Evolutionary conservation across 2,113 vertebrate species (phyloP), one percentile per base, ranked within the genome.

Genomic region (Albula glossodonta): DNA sequence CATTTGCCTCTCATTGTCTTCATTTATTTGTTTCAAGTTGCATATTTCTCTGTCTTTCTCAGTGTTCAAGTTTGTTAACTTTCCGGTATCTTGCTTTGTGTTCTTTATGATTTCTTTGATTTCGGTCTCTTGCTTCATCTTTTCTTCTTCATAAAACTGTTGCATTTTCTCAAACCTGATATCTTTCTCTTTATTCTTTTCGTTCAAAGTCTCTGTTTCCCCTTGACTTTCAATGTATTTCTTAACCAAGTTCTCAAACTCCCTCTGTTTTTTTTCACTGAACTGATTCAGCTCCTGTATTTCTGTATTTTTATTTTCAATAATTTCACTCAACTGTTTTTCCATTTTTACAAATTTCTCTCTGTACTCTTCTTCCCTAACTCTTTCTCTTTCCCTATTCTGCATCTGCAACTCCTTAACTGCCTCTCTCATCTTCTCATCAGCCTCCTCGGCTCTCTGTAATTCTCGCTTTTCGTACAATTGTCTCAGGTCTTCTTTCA

Each of bases 301-400:
- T 85, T 94, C 88, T 5, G 63, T 78, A 0, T 93, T 92, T 84
- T 91, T 95, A 83, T 90, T 74, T 78, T 88, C 51, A 0, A 66
- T 80, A 19, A 60, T 86, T 52, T 91, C 89, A 15, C 56, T 89
- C 51, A 92, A 85, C 22, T 90, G 90, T 82, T 84, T 10, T 2
- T 80, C n/a, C 49, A 51, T 82, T 48, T 52, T 84, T 0, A 66
- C 84, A 13, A 63, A 74, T 0, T 41, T 85, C 11, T 31, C 56
- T 77, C 25, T 77, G 11, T n/a, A 19, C 70, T 77, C 70, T 77
- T 25, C 22, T 6, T 77, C 70, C 22, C 25, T 77, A 77, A 17
- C 25, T 19, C 2, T 77, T 19, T 77, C 70, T 25, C 25, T 77
- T 77, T n/a, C 22, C 70, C 22, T 19, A 77, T 77, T 25, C 25